phyloP scores from a whole-genome alignment of 2,113 vertebrate species.

The Sylvia atricapilla region DNA sequence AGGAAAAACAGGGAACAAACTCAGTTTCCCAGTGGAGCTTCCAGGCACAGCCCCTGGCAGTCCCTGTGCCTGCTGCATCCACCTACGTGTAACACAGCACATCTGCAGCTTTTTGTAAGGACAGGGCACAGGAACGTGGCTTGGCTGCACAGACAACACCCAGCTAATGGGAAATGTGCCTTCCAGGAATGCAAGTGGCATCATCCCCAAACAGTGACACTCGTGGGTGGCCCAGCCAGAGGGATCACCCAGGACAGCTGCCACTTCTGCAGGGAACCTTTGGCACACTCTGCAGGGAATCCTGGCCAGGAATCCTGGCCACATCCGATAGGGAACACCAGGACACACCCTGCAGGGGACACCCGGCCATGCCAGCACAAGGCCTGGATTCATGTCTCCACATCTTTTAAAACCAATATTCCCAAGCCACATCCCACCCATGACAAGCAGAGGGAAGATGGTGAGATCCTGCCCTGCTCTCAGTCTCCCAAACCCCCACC shows the following conservation, averaged over 20 bases:
- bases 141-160: not conserved
- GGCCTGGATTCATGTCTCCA: not conserved
- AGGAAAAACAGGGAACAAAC: not conserved
- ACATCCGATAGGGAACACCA: not conserved
- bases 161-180: not conserved
- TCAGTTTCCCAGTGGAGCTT: not conserved
- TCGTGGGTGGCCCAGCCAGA: not conserved
- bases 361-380: not conserved
- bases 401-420: not conserved
- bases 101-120: not conserved
- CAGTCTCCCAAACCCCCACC: not conserved
- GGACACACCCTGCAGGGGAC: not conserved
- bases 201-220: not conserved
- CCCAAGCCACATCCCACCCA: not conserved
- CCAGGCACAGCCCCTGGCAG: not conserved
- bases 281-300: no score
- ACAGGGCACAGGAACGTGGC: not conserved
- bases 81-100: not conserved
- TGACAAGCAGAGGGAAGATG: not conserved
- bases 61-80: not conserved
- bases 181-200: not conserved
- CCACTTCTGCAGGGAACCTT: not conserved
- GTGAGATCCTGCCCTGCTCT: not conserved
- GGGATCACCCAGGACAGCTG: not conserved
- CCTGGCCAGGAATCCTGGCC: fast-evolving